A percentile compares a stretch with the other conserved stretches of the same genome.
phyloP scores from a whole-genome alignment of 2,888 invertebrate species.

The Aspidiotus rigidus region DNA sequence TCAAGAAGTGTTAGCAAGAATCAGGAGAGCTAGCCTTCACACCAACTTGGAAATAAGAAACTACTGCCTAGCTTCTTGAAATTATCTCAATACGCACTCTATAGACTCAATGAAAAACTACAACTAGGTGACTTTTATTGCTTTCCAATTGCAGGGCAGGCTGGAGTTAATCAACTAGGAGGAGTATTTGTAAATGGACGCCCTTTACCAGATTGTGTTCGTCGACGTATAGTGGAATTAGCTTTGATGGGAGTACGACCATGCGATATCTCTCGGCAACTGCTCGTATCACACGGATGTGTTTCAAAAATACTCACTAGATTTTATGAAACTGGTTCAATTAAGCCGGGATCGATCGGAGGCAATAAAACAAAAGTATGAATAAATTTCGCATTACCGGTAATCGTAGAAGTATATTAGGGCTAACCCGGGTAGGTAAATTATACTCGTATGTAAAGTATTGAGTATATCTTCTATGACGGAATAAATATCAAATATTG shows the following conservation, averaged over 20 bases:
- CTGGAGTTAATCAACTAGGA: conserved; percentile 92
- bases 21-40: not conserved
- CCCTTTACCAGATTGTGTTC: conserved; percentile 89
- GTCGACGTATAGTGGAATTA: conserved; percentile 86
- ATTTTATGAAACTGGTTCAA: conserved; percentile 94
- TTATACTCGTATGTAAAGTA: too few species aligned
- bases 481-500: too few species aligned
- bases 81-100: conserved; percentile 4
- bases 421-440: too few species aligned
- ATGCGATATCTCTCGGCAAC: conserved; percentile 90
- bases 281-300: conserved; percentile 92
- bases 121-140: not conserved
- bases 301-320: conserved; percentile 93
- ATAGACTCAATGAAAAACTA: too few species aligned
- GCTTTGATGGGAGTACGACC: conserved; percentile 90
- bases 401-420: too few species aligned
- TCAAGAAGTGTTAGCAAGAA: not conserved
- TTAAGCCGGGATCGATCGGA: conserved; percentile 87
- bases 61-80: conserved; percentile 3
- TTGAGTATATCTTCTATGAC: too few species aligned
- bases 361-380: conserved; percentile 88
- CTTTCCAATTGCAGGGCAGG: conserved; percentile 62
- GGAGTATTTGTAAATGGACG: conserved; percentile 96
- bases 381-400: conserved; percentile 4
- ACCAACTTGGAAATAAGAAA: not conserved